Base-by-base conservation (phyloP, 2,888 invertebrate species). In the Trisateles emortualis region DNA sequence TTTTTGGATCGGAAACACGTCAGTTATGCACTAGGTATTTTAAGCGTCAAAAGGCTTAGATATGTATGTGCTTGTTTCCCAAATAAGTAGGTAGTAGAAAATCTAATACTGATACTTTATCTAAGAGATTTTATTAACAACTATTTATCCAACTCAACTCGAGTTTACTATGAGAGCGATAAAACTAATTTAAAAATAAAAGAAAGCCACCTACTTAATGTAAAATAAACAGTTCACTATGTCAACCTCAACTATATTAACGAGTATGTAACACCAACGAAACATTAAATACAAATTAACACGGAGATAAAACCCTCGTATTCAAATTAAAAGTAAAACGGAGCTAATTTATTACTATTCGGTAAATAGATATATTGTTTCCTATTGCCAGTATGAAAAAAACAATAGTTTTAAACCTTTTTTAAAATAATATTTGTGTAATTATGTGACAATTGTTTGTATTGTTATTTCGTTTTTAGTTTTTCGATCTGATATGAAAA, bases 381-480 rank as follows among this genome's bases (percentile, higher is more conserved):
- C 42, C 30, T 45, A 30, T 26, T 32, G 30, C 13, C 40, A 40
- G 13, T 17, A n/a, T 19, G 8, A 19, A 41, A 46, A 50, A 52
- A 49, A 52, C 52, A 50, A 47, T 65, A 55, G 52, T 51, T 59
- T 53, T 42, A 36, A 36, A 46, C 14, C 29, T 38, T 32, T 30
- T 39, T 39, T 30, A 6, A 33, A 56, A 53, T 43, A 38, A 42
- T 51, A 52, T 48, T 46, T 55, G 49, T 54, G 38, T 56, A 32
- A 43, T 59, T 69, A 68, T 36, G 56, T 62, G 67, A 62, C 68
- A 68, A 68, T 59, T 51, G 52, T 59, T 66, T 38, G 32, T 57
- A 57, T 66, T 52, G 52, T 68, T 51, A 16, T 13, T 13, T 43
- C 40, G 1, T 49, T 52, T 52, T 14, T 19, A 58, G 69, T 55